Conservation (phyloP, 2,113 vertebrate species). For the Hydrolagus affinis region DNA sequence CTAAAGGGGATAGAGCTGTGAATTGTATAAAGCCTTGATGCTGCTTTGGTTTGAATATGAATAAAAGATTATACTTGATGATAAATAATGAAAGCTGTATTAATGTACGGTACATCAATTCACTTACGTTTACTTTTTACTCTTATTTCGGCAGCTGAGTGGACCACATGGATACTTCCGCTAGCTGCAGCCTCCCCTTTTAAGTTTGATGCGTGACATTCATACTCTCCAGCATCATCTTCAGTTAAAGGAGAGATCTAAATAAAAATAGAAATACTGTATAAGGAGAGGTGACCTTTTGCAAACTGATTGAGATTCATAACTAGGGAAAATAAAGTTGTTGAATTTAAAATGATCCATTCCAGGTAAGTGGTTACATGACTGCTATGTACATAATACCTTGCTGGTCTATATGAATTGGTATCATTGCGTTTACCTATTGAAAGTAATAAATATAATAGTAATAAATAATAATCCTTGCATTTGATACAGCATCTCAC, state of each 20-base stretch:
- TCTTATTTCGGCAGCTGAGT: conserved; percentile 63
- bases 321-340: no score
- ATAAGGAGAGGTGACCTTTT: neutral
- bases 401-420: no score
- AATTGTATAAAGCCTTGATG: no score
- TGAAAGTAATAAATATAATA: no score
- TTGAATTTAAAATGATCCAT: no score
- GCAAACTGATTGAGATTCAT: neutral
- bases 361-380: no score
- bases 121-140: conserved; percentile 58
- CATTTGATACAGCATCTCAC: neutral
- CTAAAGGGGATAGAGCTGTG: no score
- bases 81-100: neutral
- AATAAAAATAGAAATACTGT: neutral
- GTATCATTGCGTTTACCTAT: no score
- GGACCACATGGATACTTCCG: conserved; percentile 69
- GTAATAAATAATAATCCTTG: neutral
- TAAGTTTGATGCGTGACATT: conserved; percentile 76
- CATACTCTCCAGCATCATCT: conserved; percentile 74
- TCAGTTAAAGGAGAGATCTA: conserved; percentile 81
- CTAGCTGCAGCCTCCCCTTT: conserved; percentile 73
- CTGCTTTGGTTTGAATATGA: no score
- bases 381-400: no score
- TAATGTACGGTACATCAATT: neutral
- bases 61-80: no score